Conservation (phyloP, 2,888 invertebrate genomes). For the Hypercompe scribonia region DNA sequence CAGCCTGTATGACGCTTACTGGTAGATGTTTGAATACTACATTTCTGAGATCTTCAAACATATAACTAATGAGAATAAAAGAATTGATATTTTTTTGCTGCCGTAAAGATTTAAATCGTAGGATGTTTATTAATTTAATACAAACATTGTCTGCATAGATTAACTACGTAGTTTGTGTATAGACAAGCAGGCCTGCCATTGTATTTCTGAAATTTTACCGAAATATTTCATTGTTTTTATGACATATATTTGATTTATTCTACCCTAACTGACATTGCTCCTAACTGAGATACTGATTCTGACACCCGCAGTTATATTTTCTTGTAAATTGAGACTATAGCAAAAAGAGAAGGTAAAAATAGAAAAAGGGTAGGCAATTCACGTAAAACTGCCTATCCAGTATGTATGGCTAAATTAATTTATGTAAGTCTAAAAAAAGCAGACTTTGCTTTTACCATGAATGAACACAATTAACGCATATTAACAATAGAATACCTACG, state of each 20-base stretch:
- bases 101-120: background rate
- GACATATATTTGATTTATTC: too few species aligned
- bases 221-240: too few species aligned
- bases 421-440: background rate
- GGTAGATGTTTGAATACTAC: background rate
- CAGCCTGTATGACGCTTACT: slow-evolving; percentile 20
- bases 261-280: too few species aligned
- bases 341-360: background rate
- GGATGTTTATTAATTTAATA: too few species aligned
- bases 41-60: background rate
- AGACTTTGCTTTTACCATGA: background rate
- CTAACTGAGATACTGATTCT: background rate
- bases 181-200: too few species aligned
- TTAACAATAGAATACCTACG: background rate
- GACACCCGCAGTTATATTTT: background rate
- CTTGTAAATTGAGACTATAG: background rate
- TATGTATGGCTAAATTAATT: background rate
- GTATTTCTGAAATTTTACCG: too few species aligned
- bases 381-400: too few species aligned
- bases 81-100: background rate
- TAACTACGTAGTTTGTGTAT: too few species aligned
- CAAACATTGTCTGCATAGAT: too few species aligned
- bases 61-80: background rate
- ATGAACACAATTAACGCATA: background rate
- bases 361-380: background rate